Evolutionary conservation across 2,888 invertebrate species (phyloP).

Genomic region (Ectemnius cavifrons): DNA sequence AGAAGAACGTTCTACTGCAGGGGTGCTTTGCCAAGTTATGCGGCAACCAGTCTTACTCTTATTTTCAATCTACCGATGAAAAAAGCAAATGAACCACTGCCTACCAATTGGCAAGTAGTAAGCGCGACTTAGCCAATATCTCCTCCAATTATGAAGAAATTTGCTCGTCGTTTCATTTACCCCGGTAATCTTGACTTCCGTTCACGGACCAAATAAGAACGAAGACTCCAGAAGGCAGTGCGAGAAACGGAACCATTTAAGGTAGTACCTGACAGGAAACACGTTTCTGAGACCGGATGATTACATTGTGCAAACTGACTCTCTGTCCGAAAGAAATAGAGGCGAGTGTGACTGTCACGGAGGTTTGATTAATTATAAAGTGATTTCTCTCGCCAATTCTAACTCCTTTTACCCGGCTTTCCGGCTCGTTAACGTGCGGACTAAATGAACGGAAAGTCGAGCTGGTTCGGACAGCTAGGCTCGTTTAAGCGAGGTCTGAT

Average conservation of each 20-base stretch:
- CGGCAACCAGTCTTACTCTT: not conserved
- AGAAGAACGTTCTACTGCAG: constrained; percentile 32
- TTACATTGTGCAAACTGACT: not conserved
- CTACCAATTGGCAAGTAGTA: too few species aligned
- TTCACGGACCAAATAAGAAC: not conserved
- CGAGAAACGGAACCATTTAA: too few species aligned
- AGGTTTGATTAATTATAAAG: constrained; percentile 5
- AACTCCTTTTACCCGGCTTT: not conserved
- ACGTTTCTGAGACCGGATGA: not conserved
- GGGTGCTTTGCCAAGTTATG: constrained; percentile 31
- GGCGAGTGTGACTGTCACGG: not conserved
- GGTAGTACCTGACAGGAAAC: not conserved
- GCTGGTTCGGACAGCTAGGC: not conserved
- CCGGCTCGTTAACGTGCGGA: not conserved
- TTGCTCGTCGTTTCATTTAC: not conserved
- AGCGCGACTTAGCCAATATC: not conserved
- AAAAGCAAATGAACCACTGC: constrained; percentile 26
- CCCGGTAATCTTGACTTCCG: not conserved
- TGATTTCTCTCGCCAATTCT: not conserved
- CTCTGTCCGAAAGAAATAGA: not conserved
- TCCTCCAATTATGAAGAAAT: not conserved
- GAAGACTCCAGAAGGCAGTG: too few species aligned
- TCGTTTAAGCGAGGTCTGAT: constrained; percentile 35
- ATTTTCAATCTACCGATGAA: constrained; percentile 28
- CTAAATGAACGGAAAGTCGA: constrained; percentile 5